phyloP scores from a whole-genome alignment of 2,113 vertebrate species.

The Lota lota region DNA sequence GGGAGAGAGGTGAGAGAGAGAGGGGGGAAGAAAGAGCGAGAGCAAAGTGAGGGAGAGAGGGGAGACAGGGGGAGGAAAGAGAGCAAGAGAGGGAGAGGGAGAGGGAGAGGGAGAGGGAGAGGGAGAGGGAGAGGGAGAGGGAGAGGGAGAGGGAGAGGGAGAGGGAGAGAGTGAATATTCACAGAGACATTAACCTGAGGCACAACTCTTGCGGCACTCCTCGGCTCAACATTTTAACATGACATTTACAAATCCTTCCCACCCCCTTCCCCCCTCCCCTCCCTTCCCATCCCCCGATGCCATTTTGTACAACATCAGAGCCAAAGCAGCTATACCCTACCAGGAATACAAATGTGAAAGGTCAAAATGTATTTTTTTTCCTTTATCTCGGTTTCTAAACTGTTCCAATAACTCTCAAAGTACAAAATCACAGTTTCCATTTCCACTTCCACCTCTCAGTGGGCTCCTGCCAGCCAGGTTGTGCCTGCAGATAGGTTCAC shows the following conservation, averaged over 20 bases:
- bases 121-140: conserved; percentile 3
- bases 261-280: background rate
- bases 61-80: conserved; percentile 6
- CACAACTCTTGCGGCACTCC: conserved; percentile 18
- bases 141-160: conserved; percentile 21
- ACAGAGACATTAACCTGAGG: conserved; percentile 21
- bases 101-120: conserved; percentile 16
- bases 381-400: too few relatives aligned
- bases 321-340: conserved; percentile 23
- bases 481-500: too few relatives aligned
- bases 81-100: conserved; percentile 9
- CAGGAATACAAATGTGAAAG: conserved; percentile 31
- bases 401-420: too few relatives aligned
- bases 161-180: conserved; percentile 19
- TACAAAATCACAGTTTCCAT: background rate
- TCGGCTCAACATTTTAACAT: conserved; percentile 27
- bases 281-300: conserved; percentile 48
- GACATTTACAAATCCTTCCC: conserved; percentile 5
- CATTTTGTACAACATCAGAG: background rate
- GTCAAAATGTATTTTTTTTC: conserved; percentile 9
- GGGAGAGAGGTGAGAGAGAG: conserved; percentile 17
- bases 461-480: background rate
- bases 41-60: conserved; percentile 5
- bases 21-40: conserved; percentile 13
- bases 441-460: background rate